These are phyloP conservation scores for Atherinosoma microstoma DNA, from an alignment of 2,797 vertebrate species.

Conservation along the genomic window DNA sequence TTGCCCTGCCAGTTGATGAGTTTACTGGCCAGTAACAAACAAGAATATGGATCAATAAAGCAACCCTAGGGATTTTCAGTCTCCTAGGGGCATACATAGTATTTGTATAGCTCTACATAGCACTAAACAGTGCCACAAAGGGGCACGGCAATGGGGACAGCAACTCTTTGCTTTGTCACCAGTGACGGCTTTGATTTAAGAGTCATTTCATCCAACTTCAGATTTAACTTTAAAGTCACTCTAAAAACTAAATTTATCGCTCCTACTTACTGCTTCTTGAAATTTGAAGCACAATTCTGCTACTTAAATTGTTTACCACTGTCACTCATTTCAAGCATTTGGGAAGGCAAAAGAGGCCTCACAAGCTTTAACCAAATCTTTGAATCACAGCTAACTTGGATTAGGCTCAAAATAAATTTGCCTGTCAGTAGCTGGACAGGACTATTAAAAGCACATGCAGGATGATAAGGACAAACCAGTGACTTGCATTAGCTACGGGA, in stretches of 20 bases:
- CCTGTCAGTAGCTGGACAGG: conserved; percentile 27
- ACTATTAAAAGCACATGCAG: conserved; percentile 50
- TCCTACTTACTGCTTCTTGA: conserved; percentile 1
- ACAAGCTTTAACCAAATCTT: conserved; percentile 1
- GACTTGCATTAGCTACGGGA: conserved; percentile 41
- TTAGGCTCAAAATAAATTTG: conserved; percentile 34
- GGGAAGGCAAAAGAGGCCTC: neutral
- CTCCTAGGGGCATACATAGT: neutral
- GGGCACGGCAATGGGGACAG: neutral
- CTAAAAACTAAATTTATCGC: neutral
- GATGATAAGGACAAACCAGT: conserved; percentile 50
- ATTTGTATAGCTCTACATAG: no score
- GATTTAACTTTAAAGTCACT: neutral
- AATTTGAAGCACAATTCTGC: conserved; percentile 1
- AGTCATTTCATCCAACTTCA: no score
- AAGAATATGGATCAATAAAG: neutral
- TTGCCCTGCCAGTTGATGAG: neutral
- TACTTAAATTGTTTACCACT: neutral
- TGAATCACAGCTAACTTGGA: conserved; percentile 41
- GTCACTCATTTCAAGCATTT: neutral
- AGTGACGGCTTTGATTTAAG: neutral
- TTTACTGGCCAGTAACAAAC: neutral
- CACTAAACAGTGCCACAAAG: no score
- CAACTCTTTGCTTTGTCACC: neutral
- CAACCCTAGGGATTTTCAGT: neutral